Conservation (phyloP, 2,888 invertebrate genomes). For the Hymenopus coronatus region DNA sequence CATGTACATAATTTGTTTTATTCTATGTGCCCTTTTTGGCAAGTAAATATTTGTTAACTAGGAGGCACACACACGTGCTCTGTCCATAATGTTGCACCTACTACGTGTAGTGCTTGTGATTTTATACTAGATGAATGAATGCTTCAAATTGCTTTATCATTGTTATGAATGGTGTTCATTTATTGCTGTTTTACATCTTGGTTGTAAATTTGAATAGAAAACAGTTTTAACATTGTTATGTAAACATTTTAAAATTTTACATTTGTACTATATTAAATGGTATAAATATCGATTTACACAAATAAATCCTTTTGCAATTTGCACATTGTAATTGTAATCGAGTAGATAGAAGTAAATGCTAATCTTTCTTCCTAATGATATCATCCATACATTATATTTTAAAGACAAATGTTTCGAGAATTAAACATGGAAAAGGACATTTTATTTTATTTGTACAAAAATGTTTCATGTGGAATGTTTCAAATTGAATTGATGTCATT, state of each 20-base stretch:
- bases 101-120: background rate
- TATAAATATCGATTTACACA: background rate
- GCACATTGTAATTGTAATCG: background rate
- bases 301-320: background rate
- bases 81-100: background rate
- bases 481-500: background rate
- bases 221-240: background rate
- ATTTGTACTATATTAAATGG: background rate
- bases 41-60: background rate
- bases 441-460: background rate
- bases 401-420: background rate
- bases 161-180: constrained; percentile 1
- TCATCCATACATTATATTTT: background rate
- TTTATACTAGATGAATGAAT: background rate
- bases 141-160: background rate
- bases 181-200: background rate
- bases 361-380: background rate
- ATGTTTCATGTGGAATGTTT: background rate
- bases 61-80: background rate
- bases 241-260: background rate
- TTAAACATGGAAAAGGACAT: background rate
- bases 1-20: background rate
- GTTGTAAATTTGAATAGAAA: background rate
- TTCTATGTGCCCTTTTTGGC: background rate
- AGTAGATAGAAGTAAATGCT: background rate